These are phyloP conservation scores for Sitophilus oryzae DNA, from an alignment of 1,140 invertebrate species.

Conservation along the genomic window DNA sequence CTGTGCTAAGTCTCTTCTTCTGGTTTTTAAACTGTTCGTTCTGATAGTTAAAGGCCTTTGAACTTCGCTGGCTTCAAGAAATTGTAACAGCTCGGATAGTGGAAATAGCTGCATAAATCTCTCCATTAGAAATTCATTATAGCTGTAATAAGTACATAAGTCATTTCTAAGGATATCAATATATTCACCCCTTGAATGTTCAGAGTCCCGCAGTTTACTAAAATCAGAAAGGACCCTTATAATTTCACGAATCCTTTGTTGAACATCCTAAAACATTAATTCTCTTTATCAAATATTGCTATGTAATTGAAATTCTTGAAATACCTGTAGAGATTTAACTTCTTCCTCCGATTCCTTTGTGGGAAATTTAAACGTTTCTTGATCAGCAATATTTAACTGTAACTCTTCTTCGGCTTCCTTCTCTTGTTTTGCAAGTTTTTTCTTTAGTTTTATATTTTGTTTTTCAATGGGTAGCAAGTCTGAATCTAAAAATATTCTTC, in stretches of 20 bases:
- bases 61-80: slow-evolving; percentile 95
- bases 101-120: slow-evolving; percentile 92
- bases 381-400: slow-evolving; percentile 65
- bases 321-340: slow-evolving; percentile 63
- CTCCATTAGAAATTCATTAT: slow-evolving; percentile 95
- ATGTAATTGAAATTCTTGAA: too few relatives aligned
- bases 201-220: slow-evolving; percentile 67
- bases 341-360: slow-evolving; percentile 65
- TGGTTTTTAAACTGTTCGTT: slow-evolving; percentile 92
- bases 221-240: slow-evolving; percentile 86
- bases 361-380: slow-evolving; percentile 72
- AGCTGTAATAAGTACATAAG: slow-evolving; percentile 93
- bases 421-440: slow-evolving; percentile 62
- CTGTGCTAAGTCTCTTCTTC: slow-evolving; percentile 88
- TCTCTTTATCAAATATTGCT: background rate
- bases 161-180: slow-evolving; percentile 72
- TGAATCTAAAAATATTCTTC: slow-evolving; percentile 36
- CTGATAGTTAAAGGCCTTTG: slow-evolving; percentile 92
- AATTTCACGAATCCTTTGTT: slow-evolving; percentile 87
- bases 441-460: slow-evolving; percentile 72
- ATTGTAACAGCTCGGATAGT: slow-evolving; percentile 83
- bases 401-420: slow-evolving; percentile 77
- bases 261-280: slow-evolving; percentile 59
- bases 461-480: slow-evolving; percentile 79
- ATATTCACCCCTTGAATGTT: slow-evolving; percentile 77